Base-by-base conservation (phyloP, 2,888 invertebrate genomes). In the Sesamia inferens region DNA sequence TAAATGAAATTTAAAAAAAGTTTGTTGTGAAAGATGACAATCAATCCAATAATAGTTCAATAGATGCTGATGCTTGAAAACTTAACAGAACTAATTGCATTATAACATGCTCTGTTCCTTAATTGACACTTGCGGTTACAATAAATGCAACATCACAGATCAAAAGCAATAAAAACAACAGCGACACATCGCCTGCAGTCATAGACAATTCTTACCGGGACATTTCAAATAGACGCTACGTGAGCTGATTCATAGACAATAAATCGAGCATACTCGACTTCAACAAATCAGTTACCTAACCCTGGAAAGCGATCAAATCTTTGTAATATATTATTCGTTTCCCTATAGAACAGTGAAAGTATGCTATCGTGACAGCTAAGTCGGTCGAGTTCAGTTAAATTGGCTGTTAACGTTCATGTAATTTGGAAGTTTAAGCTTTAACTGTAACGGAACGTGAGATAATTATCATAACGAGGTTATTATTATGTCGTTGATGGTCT, bases 341-440 rank as follows among this genome's bases (percentile, higher is more conserved):
- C 79, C 76, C 64, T 83, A 78, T 71, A 76, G 74, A 82, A 64
- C 69, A 78, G 89, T 84, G 90, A 90, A 90, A 90, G 90, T 89
- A 78, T 79, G 22, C 55, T 77, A 76, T 75, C 77, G 64, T 74
- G 55, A 61, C 44, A 22, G 24, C 44, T 62, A 75, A 69, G 68
- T 79, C 68, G 72, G 74, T 74, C 87, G 79, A 80, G 51, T 76
- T 67, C 66, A 67, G 68, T 69, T 65, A 76, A 85, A 86, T 82
- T 74, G 76, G 10, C 68, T 42, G 74, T 79, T 86, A 84, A 69
- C 54, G 73, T 79, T 57, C 73, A 62, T 75, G 63, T 82, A 82
- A 79, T 74, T 81, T 59, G 65, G 64, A 65, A 55, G 55, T 79
- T 85, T 79, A 71, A 75, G 62, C 75, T 82, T 77, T 71, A 78